These are phyloP conservation scores for Silurus glanis DNA, from an alignment of 2,113 vertebrate genomes.

Conservation along the genomic window DNA sequence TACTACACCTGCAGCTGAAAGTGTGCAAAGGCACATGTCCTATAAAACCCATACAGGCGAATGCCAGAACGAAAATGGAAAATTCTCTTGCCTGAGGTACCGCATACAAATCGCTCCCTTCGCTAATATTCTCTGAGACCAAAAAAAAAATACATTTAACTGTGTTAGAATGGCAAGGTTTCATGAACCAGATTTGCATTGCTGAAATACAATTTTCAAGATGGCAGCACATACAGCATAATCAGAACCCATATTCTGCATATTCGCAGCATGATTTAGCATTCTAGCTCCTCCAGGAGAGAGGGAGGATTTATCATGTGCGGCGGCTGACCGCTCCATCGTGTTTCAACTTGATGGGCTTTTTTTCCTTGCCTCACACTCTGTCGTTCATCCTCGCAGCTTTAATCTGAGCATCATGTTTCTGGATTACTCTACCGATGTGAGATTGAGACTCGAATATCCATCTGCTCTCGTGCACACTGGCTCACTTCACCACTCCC, in stretches of 20 bases:
- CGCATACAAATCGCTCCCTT: not conserved
- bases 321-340: slow-evolving; percentile 44
- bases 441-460: slow-evolving; percentile 69
- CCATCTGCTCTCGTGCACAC: slow-evolving; percentile 57
- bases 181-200: not conserved
- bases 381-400: slow-evolving; percentile 39
- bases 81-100: not conserved
- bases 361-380: slow-evolving; percentile 36
- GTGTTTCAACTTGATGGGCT: slow-evolving; percentile 38
- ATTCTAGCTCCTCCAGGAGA: not conserved
- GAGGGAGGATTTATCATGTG: slow-evolving; percentile 20
- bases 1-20: slow-evolving; percentile 6
- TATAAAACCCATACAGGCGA: not conserved
- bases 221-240: slow-evolving; percentile 20
- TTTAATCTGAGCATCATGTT: slow-evolving; percentile 76
- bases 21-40: not conserved
- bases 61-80: not conserved
- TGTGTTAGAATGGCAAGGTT: not conserved
- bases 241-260: slow-evolving; percentile 10
- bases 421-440: slow-evolving; percentile 77
- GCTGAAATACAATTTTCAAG: not conserved
- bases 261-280: not conserved
- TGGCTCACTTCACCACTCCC: slow-evolving; percentile 46
- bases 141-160: not conserved
- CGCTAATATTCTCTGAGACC: not conserved